phyloP scores from a whole-genome alignment of 2,797 vertebrate species.

The Diceros bicornis region DNA sequence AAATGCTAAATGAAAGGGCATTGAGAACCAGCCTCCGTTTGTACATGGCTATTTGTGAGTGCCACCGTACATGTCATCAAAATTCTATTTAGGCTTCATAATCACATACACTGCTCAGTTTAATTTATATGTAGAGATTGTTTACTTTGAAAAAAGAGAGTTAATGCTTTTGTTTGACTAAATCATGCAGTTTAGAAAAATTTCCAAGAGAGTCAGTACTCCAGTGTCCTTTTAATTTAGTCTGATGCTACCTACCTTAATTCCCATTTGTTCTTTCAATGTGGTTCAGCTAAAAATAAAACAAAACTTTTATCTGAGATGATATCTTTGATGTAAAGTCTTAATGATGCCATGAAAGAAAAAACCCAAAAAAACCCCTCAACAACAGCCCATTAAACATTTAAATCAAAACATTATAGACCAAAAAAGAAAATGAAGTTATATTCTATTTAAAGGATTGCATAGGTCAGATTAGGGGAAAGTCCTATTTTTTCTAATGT shows the following conservation, averaged over 20 bases:
- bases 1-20: slow-evolving; percentile 64
- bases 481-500: background rate
- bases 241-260: slow-evolving; percentile 66
- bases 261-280: slow-evolving; percentile 67
- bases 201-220: slow-evolving; percentile 27
- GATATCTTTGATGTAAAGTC: slow-evolving; percentile 80
- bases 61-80: background rate
- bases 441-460: background rate
- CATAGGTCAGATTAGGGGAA: background rate
- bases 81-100: slow-evolving; percentile 72
- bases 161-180: slow-evolving; percentile 50
- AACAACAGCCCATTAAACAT: slow-evolving; percentile 74
- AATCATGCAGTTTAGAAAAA: slow-evolving; percentile 61
- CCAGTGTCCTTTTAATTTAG: slow-evolving; percentile 75
- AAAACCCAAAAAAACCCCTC: background rate
- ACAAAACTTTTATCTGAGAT: slow-evolving; percentile 61
- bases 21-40: background rate
- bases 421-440: slow-evolving; percentile 68
- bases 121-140: slow-evolving; percentile 50
- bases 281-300: slow-evolving; percentile 81
- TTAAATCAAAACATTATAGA: slow-evolving; percentile 68
- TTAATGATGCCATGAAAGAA: slow-evolving; percentile 68
- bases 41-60: background rate
- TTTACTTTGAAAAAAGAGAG: slow-evolving; percentile 60
- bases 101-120: slow-evolving; percentile 36